Conservation (phyloP, 2,888 invertebrate species). For the Phorcus lineatus region DNA sequence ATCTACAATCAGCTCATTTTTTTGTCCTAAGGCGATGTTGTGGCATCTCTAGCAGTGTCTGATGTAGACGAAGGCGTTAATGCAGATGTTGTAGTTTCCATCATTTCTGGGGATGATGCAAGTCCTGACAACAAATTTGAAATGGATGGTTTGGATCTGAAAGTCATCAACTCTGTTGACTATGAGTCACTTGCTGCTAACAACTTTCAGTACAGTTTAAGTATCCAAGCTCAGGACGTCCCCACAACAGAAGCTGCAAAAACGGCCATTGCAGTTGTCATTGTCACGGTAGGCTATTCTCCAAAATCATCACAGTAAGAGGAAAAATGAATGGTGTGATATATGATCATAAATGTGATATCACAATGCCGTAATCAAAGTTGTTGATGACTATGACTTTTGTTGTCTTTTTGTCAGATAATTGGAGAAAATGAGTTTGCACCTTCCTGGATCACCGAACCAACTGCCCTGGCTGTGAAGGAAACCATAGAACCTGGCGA, state of each 20-base stretch:
- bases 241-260: not conserved
- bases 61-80: constrained; percentile 1
- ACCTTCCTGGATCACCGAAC: not conserved
- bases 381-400: too few relatives aligned
- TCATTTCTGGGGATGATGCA: not conserved
- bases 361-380: too few relatives aligned
- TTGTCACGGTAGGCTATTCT: not conserved
- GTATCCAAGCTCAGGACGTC: not conserved
- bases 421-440: not conserved
- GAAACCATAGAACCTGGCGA: not conserved
- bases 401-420: not conserved
- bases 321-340: too few relatives aligned
- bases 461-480: not conserved
- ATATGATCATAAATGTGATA: too few relatives aligned
- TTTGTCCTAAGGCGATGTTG: not conserved
- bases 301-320: too few relatives aligned
- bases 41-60: not conserved
- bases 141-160: not conserved
- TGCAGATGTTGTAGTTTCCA: not conserved
- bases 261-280: not conserved
- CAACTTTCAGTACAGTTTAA: not conserved
- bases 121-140: not conserved
- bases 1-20: not conserved
- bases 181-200: not conserved
- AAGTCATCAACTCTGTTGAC: not conserved